Evolutionary conservation across 1,140 invertebrate genomes (phyloP), one percentile per base, ranked within the genome.

Genomic region (Cyclargus thomasi): DNA sequence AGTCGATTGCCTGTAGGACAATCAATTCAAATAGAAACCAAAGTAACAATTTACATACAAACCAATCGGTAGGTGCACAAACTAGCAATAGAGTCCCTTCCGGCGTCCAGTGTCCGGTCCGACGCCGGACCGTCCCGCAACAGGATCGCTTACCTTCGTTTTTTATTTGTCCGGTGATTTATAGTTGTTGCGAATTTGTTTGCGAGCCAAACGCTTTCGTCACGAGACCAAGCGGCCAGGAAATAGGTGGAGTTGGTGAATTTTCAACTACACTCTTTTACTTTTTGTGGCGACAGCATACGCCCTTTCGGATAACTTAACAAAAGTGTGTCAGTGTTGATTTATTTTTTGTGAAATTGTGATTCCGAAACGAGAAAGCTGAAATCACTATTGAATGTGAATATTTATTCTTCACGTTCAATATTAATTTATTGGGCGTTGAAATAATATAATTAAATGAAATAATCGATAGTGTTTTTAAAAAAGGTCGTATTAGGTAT

Each of bases 121-220:
- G 68, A 78, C 76, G 77, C 57, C 65, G 73, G 76, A 67, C 69
- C 75, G 79, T 76, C 74, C 80, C 71, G 81, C 86, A 86, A 83
- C 85, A 83, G 82, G 82, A 85, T 78, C 83, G 86, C 86, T 89
- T 87, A 89, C 86, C 86, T 89, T 85, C 78, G 81, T 87, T 89
- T 85, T 89, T 87, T 89, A 88, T 89, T 89, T 89, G 85, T 87
- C 71, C 73, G 59, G 75, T 86, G 86, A 89, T 89, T 87, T 89
- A 89, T 87, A 76, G 77, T 74, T 87, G 86, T 89, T 89, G 81
- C 82, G 85, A 87, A 86, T 86, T 85, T 87, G 83, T 85, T 81
- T 74, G 77, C 74, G 71, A 76, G 84, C 83, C 83, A 85, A 88
- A 88, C 80, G 81, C 76, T 82, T 80, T 83, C 79, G 78, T 79